Evolutionary conservation across 2,888 invertebrate genomes (phyloP).

Genomic region (Argyresthia goedartella): DNA sequence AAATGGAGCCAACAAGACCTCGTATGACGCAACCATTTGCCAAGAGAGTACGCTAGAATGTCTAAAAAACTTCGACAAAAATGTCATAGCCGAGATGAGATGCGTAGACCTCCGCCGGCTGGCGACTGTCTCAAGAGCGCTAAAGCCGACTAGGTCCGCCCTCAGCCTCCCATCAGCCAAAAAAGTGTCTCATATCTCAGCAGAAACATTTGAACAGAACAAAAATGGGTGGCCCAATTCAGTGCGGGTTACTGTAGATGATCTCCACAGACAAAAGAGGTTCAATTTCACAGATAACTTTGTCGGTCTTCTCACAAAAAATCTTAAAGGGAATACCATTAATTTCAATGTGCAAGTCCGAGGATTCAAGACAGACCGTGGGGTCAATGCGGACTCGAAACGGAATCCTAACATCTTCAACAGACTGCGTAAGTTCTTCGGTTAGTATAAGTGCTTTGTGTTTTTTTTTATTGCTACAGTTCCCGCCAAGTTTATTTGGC

Average conservation of each 20-base stretch:
- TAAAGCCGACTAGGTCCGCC: constrained; percentile 19
- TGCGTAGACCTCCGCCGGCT: constrained; percentile 36
- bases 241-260: constrained; percentile 30
- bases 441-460: constrained; percentile 16
- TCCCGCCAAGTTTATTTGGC: too few species aligned
- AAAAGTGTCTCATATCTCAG: constrained; percentile 48
- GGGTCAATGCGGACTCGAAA: constrained; percentile 76
- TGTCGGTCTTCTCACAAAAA: constrained; percentile 29
- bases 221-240: constrained; percentile 44
- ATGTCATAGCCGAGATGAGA: constrained; percentile 50
- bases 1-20: constrained; percentile 29
- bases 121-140: constrained; percentile 25
- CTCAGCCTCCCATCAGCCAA: constrained; percentile 27
- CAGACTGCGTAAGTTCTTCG: constrained; percentile 72
- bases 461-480: not conserved
- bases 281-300: constrained; percentile 41
- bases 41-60: constrained; percentile 51
- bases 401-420: constrained; percentile 80
- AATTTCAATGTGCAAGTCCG: constrained; percentile 70
- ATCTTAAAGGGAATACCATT: constrained; percentile 27
- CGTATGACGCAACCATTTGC: constrained; percentile 43
- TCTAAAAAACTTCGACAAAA: constrained; percentile 51
- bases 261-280: constrained; percentile 26
- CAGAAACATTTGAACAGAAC: constrained; percentile 49
- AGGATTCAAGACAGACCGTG: constrained; percentile 85